Evolutionary conservation across 2,113 vertebrate genomes (phyloP), one percentile per base, ranked within the genome.

Genomic region (Sorex fumeus): DNA sequence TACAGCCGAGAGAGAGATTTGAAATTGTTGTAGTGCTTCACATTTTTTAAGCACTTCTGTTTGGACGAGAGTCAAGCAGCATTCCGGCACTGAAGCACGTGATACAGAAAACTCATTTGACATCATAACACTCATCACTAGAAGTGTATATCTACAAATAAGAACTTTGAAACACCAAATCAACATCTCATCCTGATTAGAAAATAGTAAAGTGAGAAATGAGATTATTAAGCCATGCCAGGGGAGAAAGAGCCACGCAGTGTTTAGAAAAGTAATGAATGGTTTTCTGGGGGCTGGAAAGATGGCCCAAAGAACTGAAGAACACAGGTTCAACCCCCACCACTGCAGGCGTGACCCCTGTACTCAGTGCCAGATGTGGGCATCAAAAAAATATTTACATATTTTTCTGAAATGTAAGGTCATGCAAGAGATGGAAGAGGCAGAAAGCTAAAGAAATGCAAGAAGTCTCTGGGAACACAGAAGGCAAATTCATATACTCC

Each of bases 21-120:
- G 93, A 96, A 97, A 98, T 98, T 97, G 97, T 98, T 98, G 97
- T 97, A 97, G 97, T 97, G 98, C 97, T 96, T 98, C 96, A 95
- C 97, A 98, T 98, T 98, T 98, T 97, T 97, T 95, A 98, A 98
- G 97, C 88, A 92, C 96, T 98, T 98, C 96, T 95, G 96, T 94
- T 97, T 98, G 98, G 98, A 98, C 97, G 83, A 3, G 72, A 98
- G 96, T 98, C 98, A 98, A 98, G 94, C 88, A 94, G 93, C 96
- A 97, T 97, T 97, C 96, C 96, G 90, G 71, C 93, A 90, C 57
- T 45, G 27, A 96, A 84, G 89, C 80, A 95, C 84, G 95, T 97
- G 96, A 91, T 92, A 94, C 78, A 82, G n/a, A 95, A 95, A 93
- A 69, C 96, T 91, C 36, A 69, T 96, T 96, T 94, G 93, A 96